phyloP scores from a whole-genome alignment of 2,797 vertebrate genomes.

The Apogon talboti region DNA sequence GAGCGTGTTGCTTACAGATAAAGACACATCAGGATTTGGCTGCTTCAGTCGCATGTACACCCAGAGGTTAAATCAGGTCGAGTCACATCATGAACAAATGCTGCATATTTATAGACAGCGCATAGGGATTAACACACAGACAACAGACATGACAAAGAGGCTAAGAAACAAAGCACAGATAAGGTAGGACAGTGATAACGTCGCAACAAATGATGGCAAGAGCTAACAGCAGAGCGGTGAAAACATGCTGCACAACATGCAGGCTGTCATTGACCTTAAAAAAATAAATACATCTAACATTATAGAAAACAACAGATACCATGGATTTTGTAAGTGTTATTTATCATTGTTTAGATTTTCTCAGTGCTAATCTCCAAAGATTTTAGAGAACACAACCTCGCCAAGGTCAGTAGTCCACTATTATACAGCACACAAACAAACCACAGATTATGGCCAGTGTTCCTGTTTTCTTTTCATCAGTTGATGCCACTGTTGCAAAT shows the following conservation, averaged over 20 bases:
- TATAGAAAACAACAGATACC: too few relatives aligned
- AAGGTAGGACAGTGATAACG: slow-evolving; percentile 47
- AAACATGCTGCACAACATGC: background rate
- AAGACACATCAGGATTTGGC: slow-evolving; percentile 6
- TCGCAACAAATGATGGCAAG: slow-evolving; percentile 20
- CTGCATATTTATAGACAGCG: slow-evolving; percentile 35
- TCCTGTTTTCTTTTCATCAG: too few relatives aligned
- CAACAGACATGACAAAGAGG: slow-evolving; percentile 42
- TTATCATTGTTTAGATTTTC: too few relatives aligned
- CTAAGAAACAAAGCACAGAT: slow-evolving; percentile 42
- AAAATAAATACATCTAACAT: background rate
- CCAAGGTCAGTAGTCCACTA: too few relatives aligned
- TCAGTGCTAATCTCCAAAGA: too few relatives aligned
- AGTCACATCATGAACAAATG: slow-evolving; percentile 22
- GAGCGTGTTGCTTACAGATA: background rate
- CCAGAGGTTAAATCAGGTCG: slow-evolving; percentile 20
- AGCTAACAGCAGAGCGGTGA: slow-evolving; percentile 22
- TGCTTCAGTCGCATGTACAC: background rate
- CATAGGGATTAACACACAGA: slow-evolving; percentile 48
- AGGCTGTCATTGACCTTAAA: background rate
- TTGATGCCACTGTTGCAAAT: too few relatives aligned
- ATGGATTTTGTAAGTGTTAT: too few relatives aligned
- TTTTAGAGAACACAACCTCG: too few relatives aligned
- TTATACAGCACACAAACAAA: too few relatives aligned
- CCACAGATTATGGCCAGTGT: too few relatives aligned